Percentiles rank a stretch among this genome's conserved stretches.
Evolutionary conservation across 2,113 vertebrate genomes (phyloP).

Genomic region (Egretta garzetta): DNA sequence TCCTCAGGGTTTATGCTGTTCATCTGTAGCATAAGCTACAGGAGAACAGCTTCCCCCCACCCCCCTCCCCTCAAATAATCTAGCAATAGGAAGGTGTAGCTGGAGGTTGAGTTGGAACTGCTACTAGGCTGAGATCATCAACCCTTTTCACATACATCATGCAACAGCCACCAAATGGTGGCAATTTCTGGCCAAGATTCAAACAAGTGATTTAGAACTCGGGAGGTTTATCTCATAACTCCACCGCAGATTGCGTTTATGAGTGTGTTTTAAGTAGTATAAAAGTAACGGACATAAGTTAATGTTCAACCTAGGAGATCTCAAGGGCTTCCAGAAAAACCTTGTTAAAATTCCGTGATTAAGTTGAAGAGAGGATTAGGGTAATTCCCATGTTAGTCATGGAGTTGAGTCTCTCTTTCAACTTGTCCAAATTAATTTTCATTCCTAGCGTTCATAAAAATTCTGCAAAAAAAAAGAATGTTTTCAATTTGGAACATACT

Average conservation of each 20-base stretch:
- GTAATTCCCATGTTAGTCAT: conserved; percentile 63
- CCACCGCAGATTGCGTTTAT: not conserved
- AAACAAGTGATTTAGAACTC: not conserved
- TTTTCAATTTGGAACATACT: conserved; percentile 37
- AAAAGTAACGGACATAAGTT: conserved; percentile 26
- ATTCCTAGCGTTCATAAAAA: conserved; percentile 42
- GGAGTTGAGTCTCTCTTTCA: conserved; percentile 65
- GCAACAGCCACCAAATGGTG: not conserved
- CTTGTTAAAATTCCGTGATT: conserved; percentile 60
- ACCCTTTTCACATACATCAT: not conserved
- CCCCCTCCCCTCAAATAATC: not conserved
- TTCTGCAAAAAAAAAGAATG: conserved; percentile 11
- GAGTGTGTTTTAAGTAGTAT: not conserved
- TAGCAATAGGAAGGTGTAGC: not conserved
- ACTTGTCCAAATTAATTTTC: conserved; percentile 68
- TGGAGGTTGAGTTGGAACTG: not conserved
- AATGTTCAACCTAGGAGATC: conserved; percentile 29
- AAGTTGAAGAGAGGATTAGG: conserved; percentile 59
- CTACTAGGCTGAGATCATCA: not conserved
- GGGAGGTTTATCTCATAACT: not conserved
- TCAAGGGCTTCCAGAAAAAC: conserved; percentile 57
- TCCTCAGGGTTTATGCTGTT: not conserved
- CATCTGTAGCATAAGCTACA: not conserved
- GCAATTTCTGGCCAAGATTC: not conserved
- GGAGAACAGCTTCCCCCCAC: not conserved